These are phyloP conservation scores for Tricholaema leucomelas DNA, from an alignment of 2,113 vertebrate species.

Conservation along the genomic window DNA sequence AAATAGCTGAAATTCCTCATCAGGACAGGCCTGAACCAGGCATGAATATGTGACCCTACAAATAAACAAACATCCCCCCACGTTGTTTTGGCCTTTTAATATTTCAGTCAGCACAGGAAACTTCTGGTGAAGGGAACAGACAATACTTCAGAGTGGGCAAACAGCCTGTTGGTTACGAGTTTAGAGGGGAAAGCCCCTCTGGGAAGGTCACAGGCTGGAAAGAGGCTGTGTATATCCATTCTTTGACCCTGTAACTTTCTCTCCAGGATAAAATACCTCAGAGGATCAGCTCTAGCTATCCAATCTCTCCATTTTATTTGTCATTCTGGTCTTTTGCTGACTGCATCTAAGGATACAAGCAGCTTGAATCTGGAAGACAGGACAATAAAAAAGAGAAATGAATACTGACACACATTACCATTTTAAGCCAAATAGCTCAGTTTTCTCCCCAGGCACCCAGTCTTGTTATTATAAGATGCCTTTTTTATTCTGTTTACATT, in stretches of 20 bases:
- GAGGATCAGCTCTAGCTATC: neutral
- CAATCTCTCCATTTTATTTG: fast-evolving
- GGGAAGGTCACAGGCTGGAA: neutral
- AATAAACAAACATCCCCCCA: conserved; percentile 41
- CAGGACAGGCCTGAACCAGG: neutral
- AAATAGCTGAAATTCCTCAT: conserved; percentile 57
- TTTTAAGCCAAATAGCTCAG: neutral
- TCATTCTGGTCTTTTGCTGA: neutral
- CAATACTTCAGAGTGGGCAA: conserved; percentile 41
- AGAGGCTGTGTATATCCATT: neutral
- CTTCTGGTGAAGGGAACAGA: neutral
- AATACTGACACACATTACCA: neutral
- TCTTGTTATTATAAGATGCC: neutral
- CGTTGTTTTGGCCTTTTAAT: conserved; percentile 7
- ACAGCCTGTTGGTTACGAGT: neutral
- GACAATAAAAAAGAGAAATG: neutral
- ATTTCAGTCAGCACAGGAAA: conserved; percentile 59
- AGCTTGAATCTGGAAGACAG: neutral
- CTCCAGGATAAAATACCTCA: neutral
- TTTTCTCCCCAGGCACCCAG: neutral
- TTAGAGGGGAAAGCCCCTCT: neutral
- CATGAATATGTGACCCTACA: neutral
- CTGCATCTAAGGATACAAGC: neutral
- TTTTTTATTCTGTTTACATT: neutral
- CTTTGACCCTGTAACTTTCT: neutral